Conservation (phyloP, 2,797 vertebrate species). For the Oreonectes daqikongensis region DNA sequence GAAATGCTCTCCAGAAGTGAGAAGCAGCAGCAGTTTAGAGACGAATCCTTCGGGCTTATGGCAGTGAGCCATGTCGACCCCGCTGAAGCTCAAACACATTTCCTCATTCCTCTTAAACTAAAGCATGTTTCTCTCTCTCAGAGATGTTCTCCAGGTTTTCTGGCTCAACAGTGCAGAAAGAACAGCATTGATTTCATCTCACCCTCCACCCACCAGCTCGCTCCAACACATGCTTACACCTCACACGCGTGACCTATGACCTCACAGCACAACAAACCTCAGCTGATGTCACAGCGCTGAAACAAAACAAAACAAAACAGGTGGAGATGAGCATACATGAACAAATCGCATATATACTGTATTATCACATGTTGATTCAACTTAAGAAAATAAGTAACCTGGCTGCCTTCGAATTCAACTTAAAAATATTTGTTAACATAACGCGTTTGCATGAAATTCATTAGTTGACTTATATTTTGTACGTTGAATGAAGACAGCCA, state of each 20-base stretch:
- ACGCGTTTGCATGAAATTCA: no score
- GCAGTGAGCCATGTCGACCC: background rate
- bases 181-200: slow-evolving; percentile 28
- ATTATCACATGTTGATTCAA: no score
- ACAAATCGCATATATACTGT: no score
- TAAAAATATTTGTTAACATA: no score
- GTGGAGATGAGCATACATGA: no score
- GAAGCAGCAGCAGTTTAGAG: background rate
- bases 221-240: slow-evolving; percentile 48
- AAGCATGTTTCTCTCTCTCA: background rate
- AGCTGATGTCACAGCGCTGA: slow-evolving; percentile 33
- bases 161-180: slow-evolving; percentile 22
- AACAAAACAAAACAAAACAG: slow-evolving; percentile 14
- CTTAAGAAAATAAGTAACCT: no score
- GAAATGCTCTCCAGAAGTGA: no score
- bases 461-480: no score
- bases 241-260: slow-evolving; percentile 54
- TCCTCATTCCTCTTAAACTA: background rate
- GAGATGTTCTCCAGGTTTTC: slow-evolving; percentile 3
- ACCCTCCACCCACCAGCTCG: slow-evolving; percentile 18
- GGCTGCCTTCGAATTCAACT: no score
- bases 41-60: background rate
- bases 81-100: background rate
- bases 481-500: no score
- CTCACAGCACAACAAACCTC: slow-evolving; percentile 20